These are phyloP conservation scores for Alcedo atthis DNA, from an alignment of 2,797 vertebrate genomes.

Conservation along the genomic window DNA sequence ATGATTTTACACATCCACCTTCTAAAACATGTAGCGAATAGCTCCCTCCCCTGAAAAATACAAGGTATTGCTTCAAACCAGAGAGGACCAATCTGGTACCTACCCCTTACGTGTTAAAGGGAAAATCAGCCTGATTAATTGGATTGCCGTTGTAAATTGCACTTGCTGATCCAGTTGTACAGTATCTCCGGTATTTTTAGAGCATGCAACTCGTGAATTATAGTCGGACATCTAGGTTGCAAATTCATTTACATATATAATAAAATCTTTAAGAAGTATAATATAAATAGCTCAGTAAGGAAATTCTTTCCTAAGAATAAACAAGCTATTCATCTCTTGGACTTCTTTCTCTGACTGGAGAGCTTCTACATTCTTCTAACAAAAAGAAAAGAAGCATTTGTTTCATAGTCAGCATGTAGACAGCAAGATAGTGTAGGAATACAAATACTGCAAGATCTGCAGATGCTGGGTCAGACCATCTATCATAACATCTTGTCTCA, in stretches of 20 bases:
- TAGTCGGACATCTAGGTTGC: neutral
- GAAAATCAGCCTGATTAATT: neutral
- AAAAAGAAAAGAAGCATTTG: slow-evolving; percentile 15
- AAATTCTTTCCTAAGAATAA: slow-evolving; percentile 26
- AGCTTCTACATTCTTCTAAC: slow-evolving; percentile 6
- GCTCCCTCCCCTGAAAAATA: slow-evolving; percentile 59
- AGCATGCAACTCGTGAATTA: neutral
- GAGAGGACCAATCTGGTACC: neutral
- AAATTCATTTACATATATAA: slow-evolving; percentile 29
- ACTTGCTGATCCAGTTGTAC: neutral
- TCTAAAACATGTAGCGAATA: slow-evolving; percentile 44
- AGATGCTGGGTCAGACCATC: neutral
- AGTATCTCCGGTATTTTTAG: slow-evolving; percentile 8
- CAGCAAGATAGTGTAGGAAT: neutral
- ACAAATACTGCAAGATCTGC: neutral
- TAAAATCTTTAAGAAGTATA: neutral
- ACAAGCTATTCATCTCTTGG: neutral
- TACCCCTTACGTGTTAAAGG: neutral
- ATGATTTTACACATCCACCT: neutral
- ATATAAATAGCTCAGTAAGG: neutral
- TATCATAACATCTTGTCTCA: neutral
- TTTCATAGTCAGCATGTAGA: slow-evolving; percentile 28
- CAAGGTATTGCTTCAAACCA: slow-evolving; percentile 12
- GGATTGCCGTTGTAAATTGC: neutral
- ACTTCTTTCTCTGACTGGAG: neutral